Percentiles rank a stretch among this genome's conserved stretches.
Evolutionary conservation across 1,140 invertebrate species (phyloP).

Genomic region (Macrotrachela quadricornifera): DNA sequence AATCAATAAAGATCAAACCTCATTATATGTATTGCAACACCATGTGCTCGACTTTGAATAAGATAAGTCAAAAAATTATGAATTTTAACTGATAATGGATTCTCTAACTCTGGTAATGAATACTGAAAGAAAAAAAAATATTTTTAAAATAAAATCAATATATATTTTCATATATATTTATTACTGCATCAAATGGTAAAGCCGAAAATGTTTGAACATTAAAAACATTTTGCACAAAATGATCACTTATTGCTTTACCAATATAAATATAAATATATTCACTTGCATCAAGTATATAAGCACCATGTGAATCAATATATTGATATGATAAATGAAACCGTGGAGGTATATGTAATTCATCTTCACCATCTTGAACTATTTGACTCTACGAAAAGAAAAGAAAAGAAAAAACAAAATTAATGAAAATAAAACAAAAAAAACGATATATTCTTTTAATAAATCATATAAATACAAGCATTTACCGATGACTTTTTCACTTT

Average conservation of each 20-base stretch:
- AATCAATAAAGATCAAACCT: no score
- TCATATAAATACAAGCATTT: no score
- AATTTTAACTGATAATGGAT: slow-evolving; percentile 47
- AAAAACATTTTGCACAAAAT: slow-evolving; percentile 51
- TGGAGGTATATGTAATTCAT: slow-evolving; percentile 17
- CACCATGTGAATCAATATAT: slow-evolving; percentile 58
- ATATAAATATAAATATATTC: slow-evolving; percentile 64
- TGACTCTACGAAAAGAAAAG: neutral
- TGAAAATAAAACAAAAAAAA: no score
- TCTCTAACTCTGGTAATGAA: slow-evolving; percentile 54
- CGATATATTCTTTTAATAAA: no score
- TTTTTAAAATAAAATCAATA: neutral
- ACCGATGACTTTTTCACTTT: no score
- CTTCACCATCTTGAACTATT: neutral
- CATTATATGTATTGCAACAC: slow-evolving; percentile 33
- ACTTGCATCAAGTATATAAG: slow-evolving; percentile 70
- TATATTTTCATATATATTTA: slow-evolving; percentile 11
- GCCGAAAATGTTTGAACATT: slow-evolving; percentile 40
- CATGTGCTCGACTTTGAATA: slow-evolving; percentile 58
- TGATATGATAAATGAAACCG: slow-evolving; percentile 42
- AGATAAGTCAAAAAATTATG: slow-evolving; percentile 58
- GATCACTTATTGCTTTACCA: slow-evolving; percentile 50
- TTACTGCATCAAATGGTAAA: slow-evolving; percentile 45
- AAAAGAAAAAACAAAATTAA: neutral
- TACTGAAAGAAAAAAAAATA: slow-evolving; percentile 34